Conservation (phyloP, 2,888 invertebrate species). For the Oasisia sp. region DNA sequence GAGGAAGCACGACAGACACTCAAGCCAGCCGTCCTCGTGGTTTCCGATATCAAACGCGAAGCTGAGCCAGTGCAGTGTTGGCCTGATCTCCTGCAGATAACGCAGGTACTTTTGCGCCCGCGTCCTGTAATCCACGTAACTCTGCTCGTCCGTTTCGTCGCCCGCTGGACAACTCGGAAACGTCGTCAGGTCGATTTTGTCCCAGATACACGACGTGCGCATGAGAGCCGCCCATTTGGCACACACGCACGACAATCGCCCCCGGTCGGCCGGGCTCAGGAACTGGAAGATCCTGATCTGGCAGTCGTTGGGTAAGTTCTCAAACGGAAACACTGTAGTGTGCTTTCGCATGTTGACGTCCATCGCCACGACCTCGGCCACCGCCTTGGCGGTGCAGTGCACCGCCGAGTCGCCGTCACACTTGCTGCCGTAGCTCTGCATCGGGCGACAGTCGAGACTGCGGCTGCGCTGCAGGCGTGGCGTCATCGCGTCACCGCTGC, state of each 20-base stretch:
- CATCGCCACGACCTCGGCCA: neutral
- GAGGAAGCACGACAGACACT: constrained; percentile 51
- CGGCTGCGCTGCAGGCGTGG: neutral
- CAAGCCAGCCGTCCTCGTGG: constrained; percentile 54
- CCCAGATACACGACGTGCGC: constrained; percentile 56
- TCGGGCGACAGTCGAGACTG: constrained; percentile 2
- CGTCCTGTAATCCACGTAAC: constrained; percentile 54
- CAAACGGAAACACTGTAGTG: constrained; percentile 51
- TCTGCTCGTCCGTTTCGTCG: constrained; percentile 47
- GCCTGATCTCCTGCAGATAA: constrained; percentile 50
- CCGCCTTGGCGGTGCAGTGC: neutral
- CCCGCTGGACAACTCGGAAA: constrained; percentile 53
- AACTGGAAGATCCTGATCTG: constrained; percentile 60
- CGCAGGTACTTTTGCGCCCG: constrained; percentile 54
- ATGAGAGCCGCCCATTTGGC: constrained; percentile 53
- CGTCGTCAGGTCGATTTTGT: constrained; percentile 53
- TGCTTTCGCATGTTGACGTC: neutral
- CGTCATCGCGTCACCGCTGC: neutral
- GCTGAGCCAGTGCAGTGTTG: constrained; percentile 53
- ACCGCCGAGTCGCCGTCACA: neutral
- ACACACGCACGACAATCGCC: constrained; percentile 53
- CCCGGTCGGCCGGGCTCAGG: constrained; percentile 55
- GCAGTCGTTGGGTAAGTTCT: constrained; percentile 55
- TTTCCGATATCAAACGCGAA: constrained; percentile 64
- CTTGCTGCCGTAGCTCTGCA: neutral